Evolutionary conservation across 2,888 invertebrate genomes (phyloP).

Genomic region (Molanna angustata): DNA sequence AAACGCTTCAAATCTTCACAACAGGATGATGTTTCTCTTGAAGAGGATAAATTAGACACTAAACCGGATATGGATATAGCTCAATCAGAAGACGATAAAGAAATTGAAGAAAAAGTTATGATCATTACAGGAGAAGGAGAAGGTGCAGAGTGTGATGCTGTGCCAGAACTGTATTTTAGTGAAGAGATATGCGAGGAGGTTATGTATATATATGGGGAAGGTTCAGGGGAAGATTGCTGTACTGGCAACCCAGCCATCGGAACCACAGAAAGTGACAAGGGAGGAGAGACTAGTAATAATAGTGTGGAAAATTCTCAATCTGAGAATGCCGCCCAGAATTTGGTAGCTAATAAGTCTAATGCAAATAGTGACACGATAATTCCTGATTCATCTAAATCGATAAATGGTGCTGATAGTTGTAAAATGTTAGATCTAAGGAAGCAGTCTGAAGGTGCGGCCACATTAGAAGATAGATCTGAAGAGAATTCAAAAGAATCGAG

Average conservation of each 20-base stretch:
- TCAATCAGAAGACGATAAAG: constrained; percentile 43
- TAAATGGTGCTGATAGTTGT: constrained; percentile 24
- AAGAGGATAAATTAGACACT: constrained; percentile 38
- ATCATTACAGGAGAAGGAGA: constrained; percentile 67
- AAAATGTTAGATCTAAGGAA: constrained; percentile 14
- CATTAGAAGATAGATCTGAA: constrained; percentile 10
- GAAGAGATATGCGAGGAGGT: constrained; percentile 73
- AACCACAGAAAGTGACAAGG: constrained; percentile 35
- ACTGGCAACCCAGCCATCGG: constrained; percentile 62
- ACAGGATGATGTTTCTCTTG: no score
- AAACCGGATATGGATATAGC: not conserved
- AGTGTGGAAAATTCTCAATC: constrained; percentile 9
- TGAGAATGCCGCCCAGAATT: constrained; percentile 8
- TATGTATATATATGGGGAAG: constrained; percentile 68
- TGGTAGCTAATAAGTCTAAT: constrained; percentile 14
- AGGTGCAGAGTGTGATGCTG: constrained; percentile 63
- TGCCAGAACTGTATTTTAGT: constrained; percentile 48
- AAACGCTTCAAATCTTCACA: constrained; percentile 40
- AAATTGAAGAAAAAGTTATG: constrained; percentile 72
- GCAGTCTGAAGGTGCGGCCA: constrained; percentile 13
- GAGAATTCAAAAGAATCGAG: constrained; percentile 11
- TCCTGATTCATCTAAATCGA: constrained; percentile 16
- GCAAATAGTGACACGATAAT: constrained; percentile 6
- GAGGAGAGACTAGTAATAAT: constrained; percentile 23
- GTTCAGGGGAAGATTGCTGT: constrained; percentile 68